Base-by-base conservation (phyloP, 2,797 vertebrate species). In the Coluber constrictor region DNA sequence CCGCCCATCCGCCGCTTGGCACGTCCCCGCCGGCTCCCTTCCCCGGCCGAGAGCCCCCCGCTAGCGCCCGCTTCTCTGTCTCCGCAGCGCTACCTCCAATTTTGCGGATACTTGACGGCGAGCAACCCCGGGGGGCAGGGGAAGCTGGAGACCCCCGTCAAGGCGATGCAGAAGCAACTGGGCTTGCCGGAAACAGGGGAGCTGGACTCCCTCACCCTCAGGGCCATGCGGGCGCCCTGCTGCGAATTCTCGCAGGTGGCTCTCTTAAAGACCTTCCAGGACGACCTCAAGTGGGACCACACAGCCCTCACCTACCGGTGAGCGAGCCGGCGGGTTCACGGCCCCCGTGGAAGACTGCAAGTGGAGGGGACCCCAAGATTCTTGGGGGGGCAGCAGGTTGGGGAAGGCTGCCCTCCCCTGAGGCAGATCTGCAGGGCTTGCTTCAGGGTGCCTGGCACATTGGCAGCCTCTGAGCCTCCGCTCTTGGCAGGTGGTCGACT, bases 241-340 rank as follows among this genome's bases (percentile, higher is more conserved):
- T 99, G 99, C 2, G 99, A 98, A 0, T 98, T 99, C 43, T 98
- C 98, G 0, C 99, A 99, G 0, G 56, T 99, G 43, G 98, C 98
- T 93, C 95, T 88, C 59, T 99, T 99, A 97, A 96, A 98, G 96
- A 99, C 99, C 18, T 99, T 99, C 43, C 96, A 97, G 0, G 98
- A 98, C 12, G 97, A 99, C 87, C 98, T 99, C 88, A 99, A 99
- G 95, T 99, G 99, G 99, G 98, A 99, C 94, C 98, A 99, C 95
- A 96, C 94, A 0, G 97, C 99, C 92, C 91, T 99, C 96, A 99
- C 99, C 0, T 99, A 99, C 93, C 98, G 98, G 99, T 99, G 95
- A 97, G 97, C 95, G 83, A 10, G 37, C 4, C 51, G 4, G 7
- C n/a, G 10, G 12, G 5, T 37, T 20, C 90, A 3, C 54, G 3